A percentile compares a stretch with the other conserved stretches of the same genome.
Conservation (phyloP, 2,113 vertebrate genomes). For the Lates calcarifer region DNA sequence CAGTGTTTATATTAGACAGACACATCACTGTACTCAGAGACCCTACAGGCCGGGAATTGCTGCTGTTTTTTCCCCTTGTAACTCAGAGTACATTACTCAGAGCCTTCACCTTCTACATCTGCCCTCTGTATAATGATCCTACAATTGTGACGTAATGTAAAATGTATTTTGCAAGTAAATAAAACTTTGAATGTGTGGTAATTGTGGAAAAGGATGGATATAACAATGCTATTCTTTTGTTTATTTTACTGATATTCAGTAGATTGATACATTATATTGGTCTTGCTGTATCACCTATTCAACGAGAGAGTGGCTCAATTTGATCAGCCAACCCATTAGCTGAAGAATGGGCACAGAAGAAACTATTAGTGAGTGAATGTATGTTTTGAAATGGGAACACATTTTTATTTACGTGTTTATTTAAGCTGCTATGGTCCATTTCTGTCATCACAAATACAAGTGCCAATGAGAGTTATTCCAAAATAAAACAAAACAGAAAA, state of each 20-base stretch:
- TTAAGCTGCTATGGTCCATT: background rate
- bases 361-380: background rate
- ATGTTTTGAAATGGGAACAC: background rate
- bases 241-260: background rate
- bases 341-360: background rate
- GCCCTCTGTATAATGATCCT: background rate
- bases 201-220: background rate
- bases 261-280: no score
- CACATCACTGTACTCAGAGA: conserved; percentile 59
- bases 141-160: background rate
- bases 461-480: conserved; percentile 30
- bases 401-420: background rate
- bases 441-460: conserved; percentile 43
- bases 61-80: conserved; percentile 40
- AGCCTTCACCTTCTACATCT: conserved; percentile 17
- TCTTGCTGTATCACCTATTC: background rate
- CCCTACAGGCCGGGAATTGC: conserved; percentile 57
- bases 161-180: background rate
- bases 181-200: background rate
- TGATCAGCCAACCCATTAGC: background rate
- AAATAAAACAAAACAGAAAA: conserved; percentile 39
- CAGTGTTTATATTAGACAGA: conserved; percentile 66
- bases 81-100: conserved; percentile 34
- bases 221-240: background rate
- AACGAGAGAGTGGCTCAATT: background rate